Evolutionary conservation across 2,888 invertebrate genomes (phyloP), one percentile per base, ranked within the genome.

Genomic region (Laspeyria flexula): DNA sequence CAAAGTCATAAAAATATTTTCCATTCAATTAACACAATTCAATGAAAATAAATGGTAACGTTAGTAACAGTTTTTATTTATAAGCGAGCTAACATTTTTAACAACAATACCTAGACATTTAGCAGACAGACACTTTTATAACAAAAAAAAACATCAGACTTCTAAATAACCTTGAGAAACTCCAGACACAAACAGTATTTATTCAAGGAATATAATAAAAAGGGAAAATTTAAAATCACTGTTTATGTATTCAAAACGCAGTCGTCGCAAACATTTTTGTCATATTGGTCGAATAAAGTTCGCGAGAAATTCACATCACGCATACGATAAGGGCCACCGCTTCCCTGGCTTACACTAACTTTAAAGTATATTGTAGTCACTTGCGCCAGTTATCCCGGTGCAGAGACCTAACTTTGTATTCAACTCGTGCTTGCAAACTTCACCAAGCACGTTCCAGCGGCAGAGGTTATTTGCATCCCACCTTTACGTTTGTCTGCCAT

Each of bases 401-500:
- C 78, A 81, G 65, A 71, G 66, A 59, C 34, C 65, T 63, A 75
- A 77, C 73, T 81, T 88, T 79, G 77, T 86, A 88, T 87, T 88
- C 87, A 77, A 67, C 74, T 68, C 85, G 76, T 74, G 83, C 77
- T 71, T 66, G 66, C 70, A 77, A 86, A 85, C 74, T 84, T 83
- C 77, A 71, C 75, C 75, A 64, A 77, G 77, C 87, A 86, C 87
- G 86, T 86, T 73, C 78, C 77, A 66, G 74, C 78, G 74, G 75
- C 75, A 77, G 71, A 75, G 80, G 81, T 79, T 85, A 86, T 88
- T 86, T 87, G 85, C 86, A 85, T 87, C 82, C 71, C 76, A 86
- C 83, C 86, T 86, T 81, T 76, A 79, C 76, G 72, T 80, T 79
- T 79, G 75, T 75, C 65, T 65, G 65, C 76, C 78, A 81, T 84